These are phyloP conservation scores for Ophthalmolycus amberensis DNA, from an alignment of 2,113 vertebrate genomes.

Conservation along the genomic window DNA sequence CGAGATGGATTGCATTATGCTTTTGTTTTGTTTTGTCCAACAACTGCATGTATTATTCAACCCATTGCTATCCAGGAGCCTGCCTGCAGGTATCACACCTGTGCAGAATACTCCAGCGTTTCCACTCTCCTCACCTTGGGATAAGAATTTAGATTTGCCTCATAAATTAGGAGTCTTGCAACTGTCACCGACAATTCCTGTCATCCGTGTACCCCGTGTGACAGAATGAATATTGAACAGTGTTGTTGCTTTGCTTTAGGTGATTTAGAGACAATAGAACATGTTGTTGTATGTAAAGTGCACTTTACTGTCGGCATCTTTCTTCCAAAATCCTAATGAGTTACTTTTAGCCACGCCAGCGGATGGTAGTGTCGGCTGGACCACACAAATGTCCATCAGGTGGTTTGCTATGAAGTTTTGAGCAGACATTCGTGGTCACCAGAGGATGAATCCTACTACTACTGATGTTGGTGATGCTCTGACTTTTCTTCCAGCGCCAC, in stretches of 20 bases:
- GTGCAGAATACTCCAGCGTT: background rate
- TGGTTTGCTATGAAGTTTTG: background rate
- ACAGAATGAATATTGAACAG: background rate
- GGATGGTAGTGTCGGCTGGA: background rate
- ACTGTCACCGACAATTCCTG: background rate
- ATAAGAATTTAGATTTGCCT: conserved; percentile 4
- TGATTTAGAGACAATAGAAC: background rate
- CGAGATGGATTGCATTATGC: background rate
- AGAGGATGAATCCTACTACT: background rate
- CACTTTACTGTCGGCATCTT: background rate
- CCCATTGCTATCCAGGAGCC: background rate
- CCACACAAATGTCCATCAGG: background rate
- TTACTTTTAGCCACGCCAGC: background rate
- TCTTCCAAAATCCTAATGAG: background rate
- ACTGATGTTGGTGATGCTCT: background rate
- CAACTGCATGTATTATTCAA: conserved; percentile 11
- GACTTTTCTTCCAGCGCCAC: background rate
- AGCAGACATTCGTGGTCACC: background rate
- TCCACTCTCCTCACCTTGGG: background rate
- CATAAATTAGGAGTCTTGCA: conserved; percentile 10
- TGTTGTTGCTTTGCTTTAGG: background rate
- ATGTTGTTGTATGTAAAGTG: background rate
- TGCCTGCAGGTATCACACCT: conserved; percentile 8
- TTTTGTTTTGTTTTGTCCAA: background rate
- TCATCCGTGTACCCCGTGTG: background rate